Percentiles rank a stretch among this genome's conserved stretches.
Conservation (phyloP, 2,797 vertebrate genomes). For the Pseudocheirus occidentalis region DNA sequence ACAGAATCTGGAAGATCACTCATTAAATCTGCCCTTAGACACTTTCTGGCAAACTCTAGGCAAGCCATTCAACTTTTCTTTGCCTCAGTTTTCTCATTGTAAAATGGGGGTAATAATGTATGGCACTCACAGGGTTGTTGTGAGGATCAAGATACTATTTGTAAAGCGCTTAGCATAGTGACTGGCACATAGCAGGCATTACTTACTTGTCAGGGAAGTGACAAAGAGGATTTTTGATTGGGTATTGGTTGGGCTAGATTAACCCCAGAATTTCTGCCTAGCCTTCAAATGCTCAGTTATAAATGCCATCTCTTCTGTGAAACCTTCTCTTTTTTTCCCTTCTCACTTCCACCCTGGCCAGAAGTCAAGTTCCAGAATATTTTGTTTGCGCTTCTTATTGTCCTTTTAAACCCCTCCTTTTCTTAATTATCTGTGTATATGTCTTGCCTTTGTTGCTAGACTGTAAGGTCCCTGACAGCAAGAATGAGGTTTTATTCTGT, state of each 20-base stretch:
- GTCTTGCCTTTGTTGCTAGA: background rate
- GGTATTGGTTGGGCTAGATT: background rate
- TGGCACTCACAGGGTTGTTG: background rate
- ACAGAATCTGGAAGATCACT: background rate
- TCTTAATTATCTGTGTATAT: background rate
- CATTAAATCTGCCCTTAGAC: background rate
- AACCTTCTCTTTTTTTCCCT: background rate
- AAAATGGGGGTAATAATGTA: background rate
- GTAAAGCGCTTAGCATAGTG: background rate
- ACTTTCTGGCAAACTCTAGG: background rate
- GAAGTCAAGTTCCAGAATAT: background rate
- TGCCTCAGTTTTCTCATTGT: background rate
- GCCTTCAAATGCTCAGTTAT: background rate
- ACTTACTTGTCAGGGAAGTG: background rate
- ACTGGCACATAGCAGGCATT: background rate
- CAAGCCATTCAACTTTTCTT: background rate
- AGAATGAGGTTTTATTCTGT: background rate
- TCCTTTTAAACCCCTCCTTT: background rate
- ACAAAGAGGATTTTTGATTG: background rate
- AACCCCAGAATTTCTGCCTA: background rate
- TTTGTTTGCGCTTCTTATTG: background rate
- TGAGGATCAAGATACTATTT: background rate
- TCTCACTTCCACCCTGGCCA: background rate
- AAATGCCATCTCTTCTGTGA: background rate
- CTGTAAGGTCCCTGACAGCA: background rate